Conservation (phyloP, 35 echinoderm and acorn worm genomes). For the Amphiura filiformis region DNA sequence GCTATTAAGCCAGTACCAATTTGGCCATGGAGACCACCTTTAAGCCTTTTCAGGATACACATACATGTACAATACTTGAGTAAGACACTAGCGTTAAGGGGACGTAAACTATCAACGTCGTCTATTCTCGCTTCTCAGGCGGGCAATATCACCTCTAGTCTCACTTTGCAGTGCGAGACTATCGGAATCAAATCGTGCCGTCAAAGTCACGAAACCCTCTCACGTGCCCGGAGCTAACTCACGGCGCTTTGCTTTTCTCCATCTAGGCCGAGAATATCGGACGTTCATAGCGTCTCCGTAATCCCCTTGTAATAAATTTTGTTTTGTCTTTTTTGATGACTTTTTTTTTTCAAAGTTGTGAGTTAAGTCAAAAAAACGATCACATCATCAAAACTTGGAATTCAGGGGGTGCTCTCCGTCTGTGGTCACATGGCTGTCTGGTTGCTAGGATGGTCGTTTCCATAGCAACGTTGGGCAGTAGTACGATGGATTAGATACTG, state of each 20-base stretch:
- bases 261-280: not conserved
- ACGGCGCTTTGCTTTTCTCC: no score
- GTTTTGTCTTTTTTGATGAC: not conserved
- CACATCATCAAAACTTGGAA: not conserved
- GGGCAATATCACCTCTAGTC: no score
- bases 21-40: not conserved
- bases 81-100: not conserved
- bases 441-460: not conserved
- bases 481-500: not conserved
- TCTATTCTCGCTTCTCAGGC: not conserved
- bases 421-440: not conserved
- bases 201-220: no score
- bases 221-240: no score
- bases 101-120: not conserved
- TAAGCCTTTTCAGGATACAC: not conserved
- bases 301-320: not conserved
- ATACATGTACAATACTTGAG: not conserved
- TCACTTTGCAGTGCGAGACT: no score
- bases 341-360: not conserved
- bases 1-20: not conserved
- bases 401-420: not conserved
- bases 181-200: no score
- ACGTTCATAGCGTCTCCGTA: not conserved
- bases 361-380: not conserved
- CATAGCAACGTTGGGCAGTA: conserved; percentile 3